A percentile compares a stretch with the other conserved stretches of the same genome.
Conservation (phyloP, 2,888 invertebrate genomes). For the Harpalus rubripes region DNA sequence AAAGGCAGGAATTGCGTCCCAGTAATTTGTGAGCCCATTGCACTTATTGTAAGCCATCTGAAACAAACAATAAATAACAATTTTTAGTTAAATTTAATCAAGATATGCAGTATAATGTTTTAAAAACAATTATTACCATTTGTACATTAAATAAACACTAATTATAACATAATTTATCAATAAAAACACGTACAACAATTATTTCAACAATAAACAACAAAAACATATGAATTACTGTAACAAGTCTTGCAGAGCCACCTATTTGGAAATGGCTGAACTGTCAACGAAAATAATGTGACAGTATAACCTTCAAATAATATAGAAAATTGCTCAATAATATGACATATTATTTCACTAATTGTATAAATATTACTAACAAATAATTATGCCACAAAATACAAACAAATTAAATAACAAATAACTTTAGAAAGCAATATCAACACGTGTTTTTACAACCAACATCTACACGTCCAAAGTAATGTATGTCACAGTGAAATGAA, state of each 20-base stretch:
- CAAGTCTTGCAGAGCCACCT: not conserved
- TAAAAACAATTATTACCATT: not conserved
- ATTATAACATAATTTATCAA: not conserved
- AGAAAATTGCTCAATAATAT: not conserved
- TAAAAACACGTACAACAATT: not conserved
- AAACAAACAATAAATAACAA: constrained; percentile 71
- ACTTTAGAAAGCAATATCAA: not conserved
- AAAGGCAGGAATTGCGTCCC: constrained; percentile 87
- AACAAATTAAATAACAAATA: not conserved
- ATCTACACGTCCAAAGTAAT: not conserved
- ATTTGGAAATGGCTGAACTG: constrained; percentile 8
- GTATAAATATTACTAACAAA: not conserved
- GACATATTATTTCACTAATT: not conserved
- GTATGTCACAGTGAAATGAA: not conserved
- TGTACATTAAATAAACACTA: not conserved
- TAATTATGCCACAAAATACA: not conserved
- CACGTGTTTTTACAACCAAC: not conserved
- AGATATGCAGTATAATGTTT: not conserved
- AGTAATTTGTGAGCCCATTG: constrained; percentile 82
- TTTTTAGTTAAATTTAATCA: not conserved
- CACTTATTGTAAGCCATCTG: constrained; percentile 83
- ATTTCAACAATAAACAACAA: not conserved
- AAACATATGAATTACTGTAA: not conserved
- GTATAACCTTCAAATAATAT: not conserved
- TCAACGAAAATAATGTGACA: not conserved